Conservation (phyloP, 2,888 invertebrate species). For the Abrostola tripartita region DNA sequence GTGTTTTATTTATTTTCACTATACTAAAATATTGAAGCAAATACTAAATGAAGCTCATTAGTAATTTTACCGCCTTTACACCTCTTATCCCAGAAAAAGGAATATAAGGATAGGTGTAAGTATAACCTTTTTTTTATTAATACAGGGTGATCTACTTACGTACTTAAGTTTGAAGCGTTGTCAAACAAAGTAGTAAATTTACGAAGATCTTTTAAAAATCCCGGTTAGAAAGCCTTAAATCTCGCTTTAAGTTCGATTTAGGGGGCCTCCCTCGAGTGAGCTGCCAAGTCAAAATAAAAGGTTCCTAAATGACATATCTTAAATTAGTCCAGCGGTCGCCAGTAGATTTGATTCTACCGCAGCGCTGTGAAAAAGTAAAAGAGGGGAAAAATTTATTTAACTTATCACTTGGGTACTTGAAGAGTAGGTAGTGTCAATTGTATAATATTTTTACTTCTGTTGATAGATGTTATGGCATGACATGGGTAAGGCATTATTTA, state of each 20-base stretch:
- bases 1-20: too few relatives aligned
- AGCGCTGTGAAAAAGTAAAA: background rate
- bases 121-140: too few relatives aligned
- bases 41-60: too few relatives aligned
- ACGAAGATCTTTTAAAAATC: background rate
- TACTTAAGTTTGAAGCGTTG: too few relatives aligned
- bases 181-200: background rate
- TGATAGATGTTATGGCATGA: too few relatives aligned
- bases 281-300: constrained; percentile 3
- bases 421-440: background rate
- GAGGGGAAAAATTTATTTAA: background rate
- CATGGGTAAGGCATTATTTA: too few relatives aligned
- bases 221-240: background rate
- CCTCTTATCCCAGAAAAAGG: too few relatives aligned
- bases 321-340: constrained; percentile 1
- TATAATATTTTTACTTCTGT: too few relatives aligned
- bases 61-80: too few relatives aligned
- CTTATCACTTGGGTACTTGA: background rate
- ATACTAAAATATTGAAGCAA: too few relatives aligned
- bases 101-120: too few relatives aligned
- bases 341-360: background rate
- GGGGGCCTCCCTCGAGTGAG: background rate
- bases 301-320: constrained; percentile 1
- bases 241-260: background rate
- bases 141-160: too few relatives aligned